Percentiles rank a stretch among this genome's conserved stretches.
These are phyloP conservation scores for Campaea margaritaria DNA, from an alignment of 2,888 invertebrate genomes.

Conservation along the genomic window DNA sequence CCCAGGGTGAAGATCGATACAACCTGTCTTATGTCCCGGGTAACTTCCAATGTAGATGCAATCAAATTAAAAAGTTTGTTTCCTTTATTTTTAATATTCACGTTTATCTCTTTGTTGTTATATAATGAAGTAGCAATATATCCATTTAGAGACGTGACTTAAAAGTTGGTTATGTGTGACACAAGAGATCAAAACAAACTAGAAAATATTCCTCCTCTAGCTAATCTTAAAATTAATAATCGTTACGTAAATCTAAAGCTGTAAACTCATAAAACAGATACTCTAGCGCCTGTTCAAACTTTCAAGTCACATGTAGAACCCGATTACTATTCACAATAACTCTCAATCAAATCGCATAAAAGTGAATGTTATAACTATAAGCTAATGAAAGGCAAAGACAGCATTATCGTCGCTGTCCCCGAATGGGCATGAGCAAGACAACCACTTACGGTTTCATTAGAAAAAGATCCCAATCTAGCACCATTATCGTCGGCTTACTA, in stretches of 20 bases:
- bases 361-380: constrained; percentile 28
- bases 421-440: constrained; percentile 58
- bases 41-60: too few relatives aligned
- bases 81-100: too few relatives aligned
- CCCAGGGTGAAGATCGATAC: too few relatives aligned
- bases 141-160: too few relatives aligned
- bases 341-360: constrained; percentile 29
- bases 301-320: constrained; percentile 4
- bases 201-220: not conserved
- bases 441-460: constrained; percentile 78
- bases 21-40: too few relatives aligned
- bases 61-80: too few relatives aligned
- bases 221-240: not conserved
- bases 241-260: not conserved
- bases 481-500: constrained; percentile 74
- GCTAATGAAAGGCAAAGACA: constrained; percentile 40
- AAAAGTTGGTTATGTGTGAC: too few relatives aligned
- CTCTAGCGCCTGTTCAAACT: constrained; percentile 2
- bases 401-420: constrained; percentile 54
- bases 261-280: not conserved
- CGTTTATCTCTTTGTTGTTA: too few relatives aligned
- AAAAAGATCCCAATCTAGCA: constrained; percentile 74
- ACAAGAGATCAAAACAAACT: not conserved
- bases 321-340: constrained; percentile 23
- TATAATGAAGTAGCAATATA: too few relatives aligned